phyloP scores from a whole-genome alignment of 2,797 vertebrate species.

The Ara ararauna region DNA sequence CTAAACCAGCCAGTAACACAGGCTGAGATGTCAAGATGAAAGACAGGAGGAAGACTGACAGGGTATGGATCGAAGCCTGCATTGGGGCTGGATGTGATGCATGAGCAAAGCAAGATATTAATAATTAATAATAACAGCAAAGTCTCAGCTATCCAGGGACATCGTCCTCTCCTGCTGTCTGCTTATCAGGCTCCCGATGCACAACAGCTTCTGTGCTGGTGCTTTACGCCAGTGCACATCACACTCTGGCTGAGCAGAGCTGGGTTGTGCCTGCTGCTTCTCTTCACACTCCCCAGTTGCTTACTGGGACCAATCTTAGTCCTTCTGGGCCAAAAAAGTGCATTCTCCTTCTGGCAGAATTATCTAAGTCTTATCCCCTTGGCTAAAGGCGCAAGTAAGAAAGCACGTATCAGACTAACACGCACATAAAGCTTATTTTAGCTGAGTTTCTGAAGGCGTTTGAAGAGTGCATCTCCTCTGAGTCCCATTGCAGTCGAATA shows the following conservation, averaged over 20 bases:
- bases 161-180: background rate
- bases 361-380: accelerated
- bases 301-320: background rate
- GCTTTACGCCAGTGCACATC: accelerated
- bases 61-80: background rate
- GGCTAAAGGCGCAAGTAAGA: background rate
- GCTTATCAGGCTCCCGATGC: background rate
- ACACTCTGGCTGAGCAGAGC: background rate
- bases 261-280: accelerated
- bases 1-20: background rate
- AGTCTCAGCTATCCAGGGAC: background rate
- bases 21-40: background rate
- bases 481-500: background rate
- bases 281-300: background rate
- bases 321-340: background rate
- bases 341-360: background rate
- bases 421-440: background rate
- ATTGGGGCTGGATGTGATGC: background rate
- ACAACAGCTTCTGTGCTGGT: background rate
- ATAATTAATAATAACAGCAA: background rate
- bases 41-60: background rate
- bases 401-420: background rate
- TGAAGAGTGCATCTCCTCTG: background rate
- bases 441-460: background rate
- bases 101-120: background rate